phyloP scores from a whole-genome alignment of 2,888 invertebrate species.

The Idaea straminata region DNA sequence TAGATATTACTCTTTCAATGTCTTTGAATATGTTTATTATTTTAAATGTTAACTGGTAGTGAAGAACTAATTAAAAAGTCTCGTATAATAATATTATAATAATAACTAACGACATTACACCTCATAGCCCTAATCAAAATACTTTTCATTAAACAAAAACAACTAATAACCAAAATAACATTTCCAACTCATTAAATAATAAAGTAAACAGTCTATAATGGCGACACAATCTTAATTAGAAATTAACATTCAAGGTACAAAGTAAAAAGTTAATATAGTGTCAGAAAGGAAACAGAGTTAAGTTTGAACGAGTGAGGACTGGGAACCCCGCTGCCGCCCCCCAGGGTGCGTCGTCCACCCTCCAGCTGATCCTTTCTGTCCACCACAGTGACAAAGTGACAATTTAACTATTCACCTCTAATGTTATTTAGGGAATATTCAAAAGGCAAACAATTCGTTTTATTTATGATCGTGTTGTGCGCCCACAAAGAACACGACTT shows the following conservation, averaged over 20 bases:
- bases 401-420: conserved; percentile 74
- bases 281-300: conserved; percentile 27
- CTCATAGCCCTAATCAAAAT: background rate
- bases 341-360: conserved; percentile 44
- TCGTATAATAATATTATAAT: background rate
- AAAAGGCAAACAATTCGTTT: conserved; percentile 63
- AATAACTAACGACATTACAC: background rate
- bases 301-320: conserved; percentile 47
- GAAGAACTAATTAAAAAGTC: background rate
- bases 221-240: conserved; percentile 4
- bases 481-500: conserved; percentile 57
- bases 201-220: conserved; percentile 1
- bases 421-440: conserved; percentile 74
- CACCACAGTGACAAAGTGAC: conserved; percentile 68
- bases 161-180: background rate
- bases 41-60: background rate
- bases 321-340: conserved; percentile 38
- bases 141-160: background rate
- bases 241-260: conserved; percentile 3
- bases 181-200: background rate
- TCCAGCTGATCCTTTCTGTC: conserved; percentile 52
- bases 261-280: conserved; percentile 12
- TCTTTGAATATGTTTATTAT: background rate
- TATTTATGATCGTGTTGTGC: conserved; percentile 70
- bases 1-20: too few species aligned